Evolutionary conservation across 2,113 vertebrate species (phyloP), one percentile per base, ranked within the genome.

Genomic region (Amphilophus citrinellus): DNA sequence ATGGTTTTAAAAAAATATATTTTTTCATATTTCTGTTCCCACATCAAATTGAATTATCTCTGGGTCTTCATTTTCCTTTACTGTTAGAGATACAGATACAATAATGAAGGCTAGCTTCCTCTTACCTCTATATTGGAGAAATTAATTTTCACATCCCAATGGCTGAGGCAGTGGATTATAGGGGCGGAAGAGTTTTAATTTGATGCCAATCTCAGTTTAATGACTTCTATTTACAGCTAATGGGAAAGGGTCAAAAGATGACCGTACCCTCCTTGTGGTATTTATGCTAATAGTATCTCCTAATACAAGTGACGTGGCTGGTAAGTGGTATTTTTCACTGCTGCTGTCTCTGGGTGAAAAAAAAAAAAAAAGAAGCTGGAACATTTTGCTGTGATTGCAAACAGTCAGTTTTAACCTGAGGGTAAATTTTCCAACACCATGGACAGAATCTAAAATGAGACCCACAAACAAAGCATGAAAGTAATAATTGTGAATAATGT

Each of bases 191-290:
- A 83, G 80, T 58, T 88, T 91, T 90, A 73, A 94, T 90, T 87
- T 92, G 89, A 94, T 88, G 65, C 61, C 87, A 86, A 93, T 94
- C 90, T 91, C 65, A 78, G 44, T 85, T 88, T 88, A 94, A 93
- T 91, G 84, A 83, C 75, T 87, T 84, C 81, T 89, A 89, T 91
- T 93, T 88, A 84, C 63, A 83, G 84, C 86, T 91, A 92, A 91
- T 90, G 66, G 35, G 62, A 61, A 87, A 75, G 82, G 92, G 85
- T 92, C 84, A 84, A 17, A 77, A 73, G 63, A 80, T 83, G 76
- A 87, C 37, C 9, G 37, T 39, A 79, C 68, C 18, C 77, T 78
- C 65, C 9, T 30, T 79, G 75, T 62, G 73, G 79, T 79, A 76
- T 88, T 87, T 87, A 81, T 87, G 71, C 86, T 90, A 79, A 93